Evolutionary conservation across 2,797 vertebrate species (phyloP).

Genomic region (Muscicapa comitata): DNA sequence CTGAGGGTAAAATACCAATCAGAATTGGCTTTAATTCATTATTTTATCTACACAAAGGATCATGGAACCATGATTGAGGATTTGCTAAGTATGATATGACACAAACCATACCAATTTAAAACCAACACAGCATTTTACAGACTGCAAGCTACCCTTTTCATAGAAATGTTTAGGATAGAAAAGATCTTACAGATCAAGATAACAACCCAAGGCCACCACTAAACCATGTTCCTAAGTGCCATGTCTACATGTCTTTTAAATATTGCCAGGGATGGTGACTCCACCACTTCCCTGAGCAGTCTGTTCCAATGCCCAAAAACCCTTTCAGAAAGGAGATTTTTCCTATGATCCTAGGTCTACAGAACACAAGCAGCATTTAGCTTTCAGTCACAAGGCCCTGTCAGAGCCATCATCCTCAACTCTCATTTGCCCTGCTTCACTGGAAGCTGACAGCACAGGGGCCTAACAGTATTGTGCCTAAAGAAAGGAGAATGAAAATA

Average conservation of each 20-base stretch:
- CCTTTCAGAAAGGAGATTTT: neutral
- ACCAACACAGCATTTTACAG: neutral
- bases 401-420: neutral
- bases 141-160: neutral
- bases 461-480: neutral
- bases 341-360: neutral
- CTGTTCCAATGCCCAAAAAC: neutral
- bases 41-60: conserved; percentile 16
- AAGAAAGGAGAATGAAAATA: neutral
- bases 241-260: neutral
- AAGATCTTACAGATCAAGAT: neutral
- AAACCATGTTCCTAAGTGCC: neutral
- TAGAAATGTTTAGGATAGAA: neutral
- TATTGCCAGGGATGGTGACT: neutral
- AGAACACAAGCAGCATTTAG: neutral
- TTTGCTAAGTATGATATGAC: conserved; percentile 1
- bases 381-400: neutral
- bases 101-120: conserved; percentile 10
- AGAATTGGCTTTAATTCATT: neutral
- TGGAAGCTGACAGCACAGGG: neutral
- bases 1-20: neutral
- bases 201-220: neutral
- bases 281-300: neutral
- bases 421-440: neutral
- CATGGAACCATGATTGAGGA: neutral